These are phyloP conservation scores for Latrodectus hesperus DNA, from an alignment of 2,888 invertebrate genomes.

Conservation along the genomic window DNA sequence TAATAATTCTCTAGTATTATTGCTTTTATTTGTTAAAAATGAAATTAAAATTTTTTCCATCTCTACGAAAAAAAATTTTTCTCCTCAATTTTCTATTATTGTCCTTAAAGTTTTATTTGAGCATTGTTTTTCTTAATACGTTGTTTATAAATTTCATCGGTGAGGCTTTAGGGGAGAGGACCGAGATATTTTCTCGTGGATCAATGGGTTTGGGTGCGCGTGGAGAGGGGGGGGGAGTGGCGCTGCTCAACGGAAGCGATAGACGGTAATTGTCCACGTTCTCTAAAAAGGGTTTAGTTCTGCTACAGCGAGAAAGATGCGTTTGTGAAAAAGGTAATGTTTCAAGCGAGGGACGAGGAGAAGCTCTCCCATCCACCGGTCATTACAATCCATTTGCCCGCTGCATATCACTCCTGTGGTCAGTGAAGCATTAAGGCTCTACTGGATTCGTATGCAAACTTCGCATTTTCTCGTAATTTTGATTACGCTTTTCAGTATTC, in stretches of 20 bases:
- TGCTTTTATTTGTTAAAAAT: no score
- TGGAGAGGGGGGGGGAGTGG: background rate
- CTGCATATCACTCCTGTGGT: background rate
- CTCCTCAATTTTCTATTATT: no score
- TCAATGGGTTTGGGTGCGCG: background rate
- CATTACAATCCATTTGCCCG: constrained; percentile 34
- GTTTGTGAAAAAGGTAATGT: constrained; percentile 7
- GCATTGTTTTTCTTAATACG: no score
- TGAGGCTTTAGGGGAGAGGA: no score
- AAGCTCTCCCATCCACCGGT: constrained; percentile 17
- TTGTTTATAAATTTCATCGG: no score
- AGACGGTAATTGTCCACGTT: constrained; percentile 23
- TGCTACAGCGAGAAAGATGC: constrained; percentile 60
- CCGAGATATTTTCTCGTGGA: background rate
- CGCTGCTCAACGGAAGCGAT: constrained; percentile 26
- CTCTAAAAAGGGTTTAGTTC: constrained; percentile 56
- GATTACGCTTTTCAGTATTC: constrained; percentile 41
- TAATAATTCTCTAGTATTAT: no score
- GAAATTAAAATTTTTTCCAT: no score
- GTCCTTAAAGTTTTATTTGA: no score
- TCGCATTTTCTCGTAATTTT: constrained; percentile 33
- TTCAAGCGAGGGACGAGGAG: background rate
- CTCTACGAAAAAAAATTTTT: no score
- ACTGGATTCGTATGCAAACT: constrained; percentile 53
- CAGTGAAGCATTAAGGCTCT: constrained; percentile 37